A percentile compares a stretch with the other conserved stretches of the same genome.
phyloP scores from a whole-genome alignment of 2,888 invertebrate species.

The Tetropium fuscum region DNA sequence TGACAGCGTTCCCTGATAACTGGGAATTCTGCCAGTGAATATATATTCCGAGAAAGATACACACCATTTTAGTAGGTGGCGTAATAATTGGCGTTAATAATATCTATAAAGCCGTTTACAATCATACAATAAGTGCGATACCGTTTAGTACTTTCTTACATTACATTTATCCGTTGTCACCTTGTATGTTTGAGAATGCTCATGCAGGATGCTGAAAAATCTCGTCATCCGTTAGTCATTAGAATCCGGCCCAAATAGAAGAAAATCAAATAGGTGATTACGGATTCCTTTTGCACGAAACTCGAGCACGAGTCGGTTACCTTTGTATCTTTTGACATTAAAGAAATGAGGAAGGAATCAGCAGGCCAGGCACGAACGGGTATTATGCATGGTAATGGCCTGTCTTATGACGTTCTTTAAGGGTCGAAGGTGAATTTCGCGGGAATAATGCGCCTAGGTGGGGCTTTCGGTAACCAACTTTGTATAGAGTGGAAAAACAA shows the following conservation, averaged over 20 bases:
- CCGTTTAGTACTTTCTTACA: no score
- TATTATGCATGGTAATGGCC: slow-evolving; percentile 43
- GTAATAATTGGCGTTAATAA: no score
- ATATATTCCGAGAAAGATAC: no score
- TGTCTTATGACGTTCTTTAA: slow-evolving; percentile 40
- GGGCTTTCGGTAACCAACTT: neutral
- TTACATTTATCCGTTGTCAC: no score
- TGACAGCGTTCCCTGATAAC: no score
- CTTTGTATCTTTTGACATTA: slow-evolving; percentile 23
- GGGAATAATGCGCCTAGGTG: slow-evolving; percentile 7
- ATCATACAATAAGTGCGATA: no score
- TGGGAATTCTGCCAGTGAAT: no score
- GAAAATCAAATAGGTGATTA: slow-evolving; percentile 7
- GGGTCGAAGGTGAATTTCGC: slow-evolving; percentile 41
- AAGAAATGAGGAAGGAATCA: slow-evolving; percentile 33
- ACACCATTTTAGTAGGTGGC: no score
- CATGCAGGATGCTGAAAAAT: neutral
- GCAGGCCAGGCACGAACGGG: slow-evolving; percentile 41
- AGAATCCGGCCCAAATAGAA: neutral
- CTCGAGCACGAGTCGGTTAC: slow-evolving; percentile 3
- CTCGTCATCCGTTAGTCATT: neutral
- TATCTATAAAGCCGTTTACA: no score
- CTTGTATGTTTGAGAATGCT: no score
- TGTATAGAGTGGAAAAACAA: neutral
- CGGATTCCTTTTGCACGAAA: slow-evolving; percentile 13